phyloP scores from a whole-genome alignment of 23 tunicate genomes.

The Halocynthia roretzi region DNA sequence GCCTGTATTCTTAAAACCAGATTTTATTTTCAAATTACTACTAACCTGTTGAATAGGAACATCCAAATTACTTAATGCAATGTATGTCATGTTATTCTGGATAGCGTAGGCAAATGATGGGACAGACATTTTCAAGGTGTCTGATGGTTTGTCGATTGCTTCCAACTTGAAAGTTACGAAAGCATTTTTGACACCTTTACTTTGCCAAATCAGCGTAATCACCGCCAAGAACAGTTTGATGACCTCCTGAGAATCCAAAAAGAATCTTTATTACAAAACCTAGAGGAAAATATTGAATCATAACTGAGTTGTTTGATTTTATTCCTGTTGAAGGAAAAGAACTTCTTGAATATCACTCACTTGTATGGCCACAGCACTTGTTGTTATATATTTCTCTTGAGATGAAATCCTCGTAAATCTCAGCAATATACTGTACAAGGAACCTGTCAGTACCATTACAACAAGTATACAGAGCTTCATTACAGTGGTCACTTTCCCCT shows the following conservation, averaged over 20 bases:
- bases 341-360: constrained; percentile 18
- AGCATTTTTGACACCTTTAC: constrained; percentile 3
- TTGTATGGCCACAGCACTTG: constrained; percentile 48
- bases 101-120: constrained; percentile 47
- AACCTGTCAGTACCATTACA: constrained; percentile 13
- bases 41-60: constrained; percentile 59
- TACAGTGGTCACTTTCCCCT: neutral
- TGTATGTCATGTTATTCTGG: constrained; percentile 45
- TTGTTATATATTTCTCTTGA: constrained; percentile 42
- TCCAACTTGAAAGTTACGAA: constrained; percentile 3
- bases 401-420: constrained; percentile 29
- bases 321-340: neutral
- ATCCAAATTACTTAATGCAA: constrained; percentile 39
- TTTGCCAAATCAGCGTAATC: constrained; percentile 1
- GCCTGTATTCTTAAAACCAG: too few species aligned
- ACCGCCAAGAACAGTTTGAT: constrained; percentile 35
- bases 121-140: constrained; percentile 37
- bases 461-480: constrained; percentile 30
- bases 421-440: constrained; percentile 23
- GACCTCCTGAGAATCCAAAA: constrained; percentile 23
- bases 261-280: neutral
- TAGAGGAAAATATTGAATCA: neutral
- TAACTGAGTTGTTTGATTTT: too few species aligned
- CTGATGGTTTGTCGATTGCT: constrained; percentile 19
- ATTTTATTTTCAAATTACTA: neutral